phyloP scores from a whole-genome alignment of 2,797 vertebrate species.

The Fratercula arctica region DNA sequence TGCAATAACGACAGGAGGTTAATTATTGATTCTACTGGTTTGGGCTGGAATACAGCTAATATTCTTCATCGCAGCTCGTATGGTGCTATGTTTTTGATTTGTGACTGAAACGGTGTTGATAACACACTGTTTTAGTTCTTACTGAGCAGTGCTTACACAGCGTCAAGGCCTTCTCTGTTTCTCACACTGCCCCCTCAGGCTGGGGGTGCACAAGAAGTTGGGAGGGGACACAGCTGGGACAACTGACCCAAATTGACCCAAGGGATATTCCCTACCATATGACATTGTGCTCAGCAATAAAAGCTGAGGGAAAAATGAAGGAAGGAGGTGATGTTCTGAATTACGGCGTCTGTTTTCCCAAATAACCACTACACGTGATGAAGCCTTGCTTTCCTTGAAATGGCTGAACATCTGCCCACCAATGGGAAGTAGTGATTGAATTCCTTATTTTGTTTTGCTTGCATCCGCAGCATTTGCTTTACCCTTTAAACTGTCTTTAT shows the following conservation, averaged over 20 bases:
- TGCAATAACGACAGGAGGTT: neutral
- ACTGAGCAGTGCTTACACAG: neutral
- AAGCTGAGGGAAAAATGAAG: neutral
- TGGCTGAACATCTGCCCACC: neutral
- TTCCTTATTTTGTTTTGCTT: neutral
- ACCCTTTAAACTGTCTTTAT: neutral
- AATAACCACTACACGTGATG: rapidly evolving
- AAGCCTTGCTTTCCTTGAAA: neutral
- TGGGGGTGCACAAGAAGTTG: neutral
- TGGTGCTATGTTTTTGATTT: neutral
- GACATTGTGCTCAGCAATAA: neutral
- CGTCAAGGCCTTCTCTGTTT: neutral
- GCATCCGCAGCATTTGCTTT: neutral
- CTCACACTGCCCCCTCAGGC: neutral
- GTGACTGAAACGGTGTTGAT: neutral
- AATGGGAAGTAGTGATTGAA: neutral
- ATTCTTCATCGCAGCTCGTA: rapidly evolving
- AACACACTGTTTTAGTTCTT: neutral
- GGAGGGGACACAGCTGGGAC: neutral
- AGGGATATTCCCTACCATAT: neutral
- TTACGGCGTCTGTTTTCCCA: neutral
- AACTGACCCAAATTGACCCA: neutral
- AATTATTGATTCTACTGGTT: neutral
- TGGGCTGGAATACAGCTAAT: neutral
- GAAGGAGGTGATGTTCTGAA: neutral